Conservation (phyloP, 2,888 invertebrate genomes). For the Sphinx pinastri region DNA sequence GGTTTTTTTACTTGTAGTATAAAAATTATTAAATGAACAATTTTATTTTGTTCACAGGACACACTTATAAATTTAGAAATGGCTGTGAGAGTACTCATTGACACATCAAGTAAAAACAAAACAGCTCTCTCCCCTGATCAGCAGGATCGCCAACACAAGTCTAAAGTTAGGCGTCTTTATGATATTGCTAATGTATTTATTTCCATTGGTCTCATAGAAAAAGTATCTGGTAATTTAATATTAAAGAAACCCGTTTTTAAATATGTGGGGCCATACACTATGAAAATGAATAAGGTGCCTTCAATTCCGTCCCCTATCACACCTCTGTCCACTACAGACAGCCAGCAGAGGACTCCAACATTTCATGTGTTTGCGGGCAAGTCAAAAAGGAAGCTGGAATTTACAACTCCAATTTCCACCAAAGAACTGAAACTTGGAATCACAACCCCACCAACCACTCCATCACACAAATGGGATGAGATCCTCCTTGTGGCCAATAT, state of each 20-base stretch:
- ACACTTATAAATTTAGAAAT: conserved; percentile 87
- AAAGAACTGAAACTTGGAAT: conserved; percentile 67
- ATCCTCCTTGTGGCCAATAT: conserved; percentile 83
- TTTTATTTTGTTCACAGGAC: conserved; percentile 71
- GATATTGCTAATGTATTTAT: conserved; percentile 91
- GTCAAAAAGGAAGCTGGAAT: conserved; percentile 79
- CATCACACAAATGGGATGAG: conserved; percentile 83
- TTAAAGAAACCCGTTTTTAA: conserved; percentile 87
- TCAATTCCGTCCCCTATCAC: conserved; percentile 71
- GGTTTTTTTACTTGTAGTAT: too few species aligned
- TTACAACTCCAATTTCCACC: conserved; percentile 68
- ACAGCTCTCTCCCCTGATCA: conserved; percentile 78
- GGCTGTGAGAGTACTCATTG: conserved; percentile 86
- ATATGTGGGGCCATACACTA: conserved; percentile 84
- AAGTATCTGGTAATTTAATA: conserved; percentile 85
- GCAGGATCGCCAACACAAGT: conserved; percentile 83
- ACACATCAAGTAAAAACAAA: conserved; percentile 76
- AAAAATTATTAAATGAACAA: too few species aligned
- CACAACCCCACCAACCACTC: conserved; percentile 73
- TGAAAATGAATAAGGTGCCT: conserved; percentile 61
- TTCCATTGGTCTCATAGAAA: conserved; percentile 88
- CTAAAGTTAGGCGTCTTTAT: conserved; percentile 89
- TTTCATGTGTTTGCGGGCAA: conserved; percentile 68
- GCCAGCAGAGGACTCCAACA: conserved; percentile 55
- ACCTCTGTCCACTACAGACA: conserved; percentile 62